Evolutionary conservation across 2,888 invertebrate genomes (phyloP).

Genomic region (Protonemura montana): DNA sequence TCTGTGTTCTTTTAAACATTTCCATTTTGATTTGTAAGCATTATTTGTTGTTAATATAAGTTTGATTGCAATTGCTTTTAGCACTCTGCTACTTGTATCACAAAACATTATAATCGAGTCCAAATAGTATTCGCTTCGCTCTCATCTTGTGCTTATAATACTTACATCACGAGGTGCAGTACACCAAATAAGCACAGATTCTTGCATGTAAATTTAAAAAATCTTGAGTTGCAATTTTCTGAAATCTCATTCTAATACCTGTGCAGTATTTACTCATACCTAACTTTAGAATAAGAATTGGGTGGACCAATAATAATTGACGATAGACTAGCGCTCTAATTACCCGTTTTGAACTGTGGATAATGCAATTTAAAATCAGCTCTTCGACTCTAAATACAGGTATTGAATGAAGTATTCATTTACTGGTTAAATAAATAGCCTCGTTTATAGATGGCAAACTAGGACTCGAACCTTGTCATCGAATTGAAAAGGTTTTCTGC

Average conservation of each 20-base stretch:
- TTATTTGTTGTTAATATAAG: too few species aligned
- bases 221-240: not conserved
- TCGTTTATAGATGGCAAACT: not conserved
- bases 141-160: too few species aligned
- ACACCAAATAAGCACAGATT: too few species aligned
- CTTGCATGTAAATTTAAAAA: not conserved
- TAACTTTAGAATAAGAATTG: not conserved
- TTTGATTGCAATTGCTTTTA: too few species aligned
- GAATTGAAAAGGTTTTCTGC: not conserved
- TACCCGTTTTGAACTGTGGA: not conserved
- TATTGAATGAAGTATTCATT: not conserved
- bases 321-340: not conserved
- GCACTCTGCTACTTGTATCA: too few species aligned
- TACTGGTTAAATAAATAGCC: not conserved
- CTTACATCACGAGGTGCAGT: too few species aligned
- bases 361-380: not conserved
- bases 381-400: not conserved
- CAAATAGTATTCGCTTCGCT: too few species aligned
- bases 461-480: not conserved
- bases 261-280: not conserved
- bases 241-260: not conserved
- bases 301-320: conserved; percentile 23
- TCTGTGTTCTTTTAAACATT: too few species aligned
- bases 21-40: too few species aligned
- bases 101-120: too few species aligned